phyloP scores from a whole-genome alignment of 2,797 vertebrate genomes.

The Notolepis coatsorum region DNA sequence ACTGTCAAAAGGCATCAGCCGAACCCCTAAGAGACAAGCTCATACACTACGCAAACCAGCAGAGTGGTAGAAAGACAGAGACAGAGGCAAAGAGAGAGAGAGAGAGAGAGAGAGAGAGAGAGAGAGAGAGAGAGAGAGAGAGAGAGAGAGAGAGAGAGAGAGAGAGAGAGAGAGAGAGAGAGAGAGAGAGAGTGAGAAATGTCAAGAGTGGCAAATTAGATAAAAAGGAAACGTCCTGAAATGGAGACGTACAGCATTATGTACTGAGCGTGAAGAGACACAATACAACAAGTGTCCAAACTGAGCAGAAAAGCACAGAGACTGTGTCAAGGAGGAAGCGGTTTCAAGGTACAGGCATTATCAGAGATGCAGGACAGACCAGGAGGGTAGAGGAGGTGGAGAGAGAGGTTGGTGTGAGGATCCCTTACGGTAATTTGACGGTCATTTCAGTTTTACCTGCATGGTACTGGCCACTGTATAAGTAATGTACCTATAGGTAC shows the following conservation, averaged over 20 bases:
- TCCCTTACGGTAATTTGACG: too few relatives aligned
- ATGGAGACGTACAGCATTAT: conserved; percentile 13
- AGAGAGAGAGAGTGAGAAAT: conserved; percentile 48
- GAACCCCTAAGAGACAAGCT: conserved; percentile 27
- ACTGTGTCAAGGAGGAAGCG: too few relatives aligned
- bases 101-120: background rate
- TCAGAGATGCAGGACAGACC: too few relatives aligned
- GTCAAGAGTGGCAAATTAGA: background rate
- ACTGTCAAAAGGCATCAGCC: conserved; percentile 18
- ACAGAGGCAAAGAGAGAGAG: conserved; percentile 3
- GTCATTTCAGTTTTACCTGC: too few relatives aligned
- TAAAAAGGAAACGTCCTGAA: conserved; percentile 16
- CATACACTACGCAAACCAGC: conserved; percentile 56
- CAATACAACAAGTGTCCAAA: too few relatives aligned
- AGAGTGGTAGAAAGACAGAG: background rate
- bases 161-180: background rate
- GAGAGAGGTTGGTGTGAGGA: too few relatives aligned
- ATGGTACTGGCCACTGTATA: too few relatives aligned
- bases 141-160: conserved; percentile 24
- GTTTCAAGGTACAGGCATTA: too few relatives aligned
- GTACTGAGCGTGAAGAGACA: too few relatives aligned
- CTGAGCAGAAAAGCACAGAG: too few relatives aligned
- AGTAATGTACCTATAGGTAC: too few relatives aligned
- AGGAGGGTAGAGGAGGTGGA: too few relatives aligned
- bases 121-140: conserved; percentile 35